These are phyloP conservation scores for Phymastichus coffea DNA, from an alignment of 1,140 invertebrate species.

Conservation along the genomic window DNA sequence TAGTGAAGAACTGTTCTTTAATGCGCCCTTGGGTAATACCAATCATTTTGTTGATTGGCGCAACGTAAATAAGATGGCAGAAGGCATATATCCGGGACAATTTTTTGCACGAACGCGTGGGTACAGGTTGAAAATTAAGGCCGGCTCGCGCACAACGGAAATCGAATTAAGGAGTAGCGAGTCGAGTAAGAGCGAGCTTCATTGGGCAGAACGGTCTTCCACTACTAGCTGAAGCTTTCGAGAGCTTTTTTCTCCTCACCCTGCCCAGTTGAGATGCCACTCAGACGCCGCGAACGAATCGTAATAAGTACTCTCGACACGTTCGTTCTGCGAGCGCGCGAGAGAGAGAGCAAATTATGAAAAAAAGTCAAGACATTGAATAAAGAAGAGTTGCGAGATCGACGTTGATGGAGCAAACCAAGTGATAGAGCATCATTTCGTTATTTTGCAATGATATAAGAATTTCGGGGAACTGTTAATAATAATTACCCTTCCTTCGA, in stretches of 20 bases:
- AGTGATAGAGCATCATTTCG: no score
- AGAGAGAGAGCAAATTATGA: no score
- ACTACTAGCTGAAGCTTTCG: background rate
- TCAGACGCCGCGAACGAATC: slow-evolving; percentile 23
- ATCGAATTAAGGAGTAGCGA: slow-evolving; percentile 5
- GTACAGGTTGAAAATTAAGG: slow-evolving; percentile 1
- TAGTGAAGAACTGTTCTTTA: no score
- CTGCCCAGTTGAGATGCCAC: background rate
- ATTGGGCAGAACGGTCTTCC: background rate
- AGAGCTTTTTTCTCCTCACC: background rate
- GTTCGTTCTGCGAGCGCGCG: slow-evolving; percentile 10
- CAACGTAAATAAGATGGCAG: no score
- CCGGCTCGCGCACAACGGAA: slow-evolving; percentile 20
- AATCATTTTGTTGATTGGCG: no score
- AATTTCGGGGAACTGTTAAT: no score
- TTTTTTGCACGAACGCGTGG: no score
- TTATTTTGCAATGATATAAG: no score
- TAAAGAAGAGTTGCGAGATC: background rate
- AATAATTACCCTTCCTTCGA: no score
- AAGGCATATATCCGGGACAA: no score
- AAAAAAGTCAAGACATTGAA: background rate
- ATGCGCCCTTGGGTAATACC: no score
- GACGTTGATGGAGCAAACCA: no score
- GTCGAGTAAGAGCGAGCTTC: background rate
- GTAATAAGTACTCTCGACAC: slow-evolving; percentile 37